Percentiles rank a stretch among this genome's conserved stretches.
These are phyloP conservation scores for Laothoe populi DNA, from an alignment of 2,888 invertebrate genomes.

Conservation along the genomic window DNA sequence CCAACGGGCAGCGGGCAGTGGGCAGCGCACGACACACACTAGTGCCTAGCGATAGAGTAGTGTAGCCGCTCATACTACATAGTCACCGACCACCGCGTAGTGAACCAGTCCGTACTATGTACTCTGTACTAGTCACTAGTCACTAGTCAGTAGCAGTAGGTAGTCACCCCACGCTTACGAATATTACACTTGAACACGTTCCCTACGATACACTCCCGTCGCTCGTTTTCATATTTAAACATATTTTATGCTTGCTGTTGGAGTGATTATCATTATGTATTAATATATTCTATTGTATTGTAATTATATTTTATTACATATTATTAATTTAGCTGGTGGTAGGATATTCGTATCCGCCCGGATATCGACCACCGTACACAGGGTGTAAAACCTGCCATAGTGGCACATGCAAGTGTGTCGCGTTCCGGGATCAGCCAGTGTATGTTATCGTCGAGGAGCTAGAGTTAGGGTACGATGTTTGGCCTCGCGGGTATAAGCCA, in stretches of 20 bases:
- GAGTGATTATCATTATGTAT: neutral
- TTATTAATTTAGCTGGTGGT: too few species aligned
- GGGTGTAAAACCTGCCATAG: too few species aligned
- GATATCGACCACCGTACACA: too few species aligned
- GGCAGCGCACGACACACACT: conserved; percentile 8
- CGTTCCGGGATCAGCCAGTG: too few species aligned
- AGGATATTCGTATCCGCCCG: too few species aligned
- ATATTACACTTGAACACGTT: neutral
- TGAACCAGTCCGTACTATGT: too few species aligned
- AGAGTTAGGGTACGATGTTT: too few species aligned
- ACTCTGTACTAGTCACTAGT: too few species aligned
- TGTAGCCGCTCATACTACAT: neutral
- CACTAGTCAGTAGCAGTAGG: neutral
- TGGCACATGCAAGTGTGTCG: too few species aligned
- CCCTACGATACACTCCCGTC: neutral
- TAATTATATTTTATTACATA: too few species aligned
- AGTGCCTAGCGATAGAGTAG: neutral
- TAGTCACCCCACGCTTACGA: neutral
- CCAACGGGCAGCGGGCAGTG: neutral
- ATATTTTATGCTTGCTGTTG: conserved; percentile 3
- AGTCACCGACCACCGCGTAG: neutral
- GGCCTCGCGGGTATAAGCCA: too few species aligned
- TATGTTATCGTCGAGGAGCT: too few species aligned
- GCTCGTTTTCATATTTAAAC: conserved; percentile 6
- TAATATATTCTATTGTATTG: neutral